Evolutionary conservation across 2,113 vertebrate genomes (phyloP).

Genomic region (Xiphias gladius): DNA sequence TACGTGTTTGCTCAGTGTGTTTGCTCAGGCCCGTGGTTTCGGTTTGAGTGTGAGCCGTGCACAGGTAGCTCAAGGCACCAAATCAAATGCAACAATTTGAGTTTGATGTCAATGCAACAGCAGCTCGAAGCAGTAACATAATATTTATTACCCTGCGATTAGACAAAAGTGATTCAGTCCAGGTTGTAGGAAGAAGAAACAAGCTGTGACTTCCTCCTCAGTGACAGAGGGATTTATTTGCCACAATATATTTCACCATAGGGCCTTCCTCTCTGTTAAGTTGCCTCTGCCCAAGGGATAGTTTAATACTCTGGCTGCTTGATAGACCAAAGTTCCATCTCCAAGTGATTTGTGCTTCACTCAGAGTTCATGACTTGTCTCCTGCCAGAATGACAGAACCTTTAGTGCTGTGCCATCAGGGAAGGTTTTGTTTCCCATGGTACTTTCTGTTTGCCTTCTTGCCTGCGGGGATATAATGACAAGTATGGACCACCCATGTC

Average conservation of each 20-base stretch:
- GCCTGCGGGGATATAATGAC: slow-evolving; percentile 79
- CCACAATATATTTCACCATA: slow-evolving; percentile 16
- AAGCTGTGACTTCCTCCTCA: slow-evolving; percentile 47
- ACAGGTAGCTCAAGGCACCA: slow-evolving; percentile 38
- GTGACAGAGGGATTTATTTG: slow-evolving; percentile 51
- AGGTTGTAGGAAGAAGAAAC: slow-evolving; percentile 51
- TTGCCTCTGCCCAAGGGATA: background rate
- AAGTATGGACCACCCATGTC: slow-evolving; percentile 83
- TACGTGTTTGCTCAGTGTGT: slow-evolving; percentile 71
- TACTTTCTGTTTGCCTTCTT: slow-evolving; percentile 77
- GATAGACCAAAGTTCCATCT: slow-evolving; percentile 31
- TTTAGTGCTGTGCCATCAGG: slow-evolving; percentile 51
- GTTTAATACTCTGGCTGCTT: slow-evolving; percentile 37
- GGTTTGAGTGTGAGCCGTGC: slow-evolving; percentile 26
- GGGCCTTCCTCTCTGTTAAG: slow-evolving; percentile 18
- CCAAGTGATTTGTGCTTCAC: slow-evolving; percentile 50
- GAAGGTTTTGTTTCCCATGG: slow-evolving; percentile 72
- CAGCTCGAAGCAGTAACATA: slow-evolving; percentile 41
- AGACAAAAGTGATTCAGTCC: slow-evolving; percentile 20
- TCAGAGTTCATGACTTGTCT: slow-evolving; percentile 53
- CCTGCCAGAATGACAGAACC: slow-evolving; percentile 62
- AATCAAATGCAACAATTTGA: slow-evolving; percentile 44
- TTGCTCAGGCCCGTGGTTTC: slow-evolving; percentile 64
- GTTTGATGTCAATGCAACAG: slow-evolving; percentile 15
- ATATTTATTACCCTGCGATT: slow-evolving; percentile 45